Evolutionary conservation across 2,888 invertebrate genomes (phyloP).

Genomic region (Zaprionus obscuricornis): DNA sequence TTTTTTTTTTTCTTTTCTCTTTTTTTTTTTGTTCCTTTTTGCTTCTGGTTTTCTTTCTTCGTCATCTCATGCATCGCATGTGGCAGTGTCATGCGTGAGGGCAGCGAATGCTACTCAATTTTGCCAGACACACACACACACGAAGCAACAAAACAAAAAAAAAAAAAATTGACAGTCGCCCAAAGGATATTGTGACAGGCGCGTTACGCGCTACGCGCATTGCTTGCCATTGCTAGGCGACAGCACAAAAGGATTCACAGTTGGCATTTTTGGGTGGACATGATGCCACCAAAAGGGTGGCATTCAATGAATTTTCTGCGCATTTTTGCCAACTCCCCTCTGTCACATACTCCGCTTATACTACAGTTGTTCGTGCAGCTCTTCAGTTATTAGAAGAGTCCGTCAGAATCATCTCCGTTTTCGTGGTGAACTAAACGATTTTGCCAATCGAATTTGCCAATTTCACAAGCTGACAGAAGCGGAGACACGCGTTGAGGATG

Average conservation of each 20-base stretch:
- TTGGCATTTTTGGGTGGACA: conserved; percentile 27
- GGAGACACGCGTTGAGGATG: conserved; percentile 18
- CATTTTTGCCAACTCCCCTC: conserved; percentile 11
- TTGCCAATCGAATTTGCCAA: conserved; percentile 74
- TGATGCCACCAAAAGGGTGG: conserved; percentile 56
- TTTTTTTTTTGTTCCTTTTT: conserved; percentile 14
- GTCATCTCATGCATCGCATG: conserved; percentile 30
- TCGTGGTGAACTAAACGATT: conserved; percentile 67
- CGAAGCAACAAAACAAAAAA: conserved; percentile 16
- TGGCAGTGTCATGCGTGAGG: conserved; percentile 64
- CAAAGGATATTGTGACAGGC: conserved; percentile 79
- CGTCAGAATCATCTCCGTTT: conserved; percentile 26
- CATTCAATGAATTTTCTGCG: conserved; percentile 30
- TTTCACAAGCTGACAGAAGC: conserved; percentile 65
- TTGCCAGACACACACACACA: conserved; percentile 23
- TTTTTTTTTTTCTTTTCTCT: conserved; percentile 18
- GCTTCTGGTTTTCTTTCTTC: conserved; percentile 13
- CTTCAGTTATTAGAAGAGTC: conserved; percentile 67
- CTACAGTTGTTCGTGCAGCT: too few relatives aligned
- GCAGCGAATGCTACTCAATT: conserved; percentile 59
- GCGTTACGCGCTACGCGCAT: too few relatives aligned
- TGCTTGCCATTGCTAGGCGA: conserved; percentile 57
- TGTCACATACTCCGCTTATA: not conserved
- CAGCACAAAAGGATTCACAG: conserved; percentile 59
- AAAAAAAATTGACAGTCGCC: conserved; percentile 67